Evolutionary conservation across 2,888 invertebrate species (phyloP), one percentile per base, ranked within the genome.

Genomic region (Drosophila stalkeri): DNA sequence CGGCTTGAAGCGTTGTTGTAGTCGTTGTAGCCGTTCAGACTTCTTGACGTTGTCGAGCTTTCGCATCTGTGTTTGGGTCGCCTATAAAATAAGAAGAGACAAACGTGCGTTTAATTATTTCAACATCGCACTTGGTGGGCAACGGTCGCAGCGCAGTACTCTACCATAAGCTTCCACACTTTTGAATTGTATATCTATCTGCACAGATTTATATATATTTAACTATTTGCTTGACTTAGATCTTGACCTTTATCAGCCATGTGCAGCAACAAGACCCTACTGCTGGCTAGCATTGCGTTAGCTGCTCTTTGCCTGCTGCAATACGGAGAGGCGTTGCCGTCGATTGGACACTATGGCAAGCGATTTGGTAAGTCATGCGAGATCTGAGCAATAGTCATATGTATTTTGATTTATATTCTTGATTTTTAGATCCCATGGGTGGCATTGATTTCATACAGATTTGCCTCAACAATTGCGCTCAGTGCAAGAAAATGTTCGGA

Each of bases 401-500:
- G 33, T 7, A 14, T 11, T 12, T 3, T 59, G 46, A 18, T 1
- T 14, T 18, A 18, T 51, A n/a, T 46, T 64, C 54, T 27, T 47
- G n/a, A 31, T 54, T 31, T 51, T 14, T 39, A 89, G 89, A 90
- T 83, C 67, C 88, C 33, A 85, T 91, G 82, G 81, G 86, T 66
- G 94, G 94, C 77, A 94, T 94, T 91, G 95, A 95, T 77, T 91
- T 89, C 46, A 92, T 95, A 85, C 96, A 96, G 77, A 94, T 96
- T 60, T 97, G 97, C 93, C 95, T 97, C 70, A 95, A 97, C 82
- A 98, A 98, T 93, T 98, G 98, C 91, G 97, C 97, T 0, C 97
- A 97, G 90, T 98, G 97, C 93, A 97, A 97, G 93, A 97, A 96
- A 92, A 97, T 97, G 96, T 96, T 96, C 79, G 97, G 97, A 0